Base-by-base conservation (phyloP, 2,113 vertebrate genomes). In the Axis porcinus region DNA sequence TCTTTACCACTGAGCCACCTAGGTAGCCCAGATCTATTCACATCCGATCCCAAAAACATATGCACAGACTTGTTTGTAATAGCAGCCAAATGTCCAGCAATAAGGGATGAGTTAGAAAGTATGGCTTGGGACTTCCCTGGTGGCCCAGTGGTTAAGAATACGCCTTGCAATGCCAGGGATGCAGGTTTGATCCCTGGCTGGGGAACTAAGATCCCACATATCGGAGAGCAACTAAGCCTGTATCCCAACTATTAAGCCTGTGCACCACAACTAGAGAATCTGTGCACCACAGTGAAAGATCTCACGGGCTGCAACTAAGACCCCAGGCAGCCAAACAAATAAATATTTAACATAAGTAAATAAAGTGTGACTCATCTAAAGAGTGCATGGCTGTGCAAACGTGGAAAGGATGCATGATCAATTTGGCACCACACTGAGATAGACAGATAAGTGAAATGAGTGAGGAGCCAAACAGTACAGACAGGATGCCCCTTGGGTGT, bases 401-500 rank as follows among this genome's bases (percentile, higher is more conserved):
- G 4, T 50, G 92, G 45, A 45, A 85, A 85, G 57, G 55, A 92
- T 27, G 33, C 25, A 33, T 14, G 9, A 60, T 23, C 70, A 21
- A 67, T n/a, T 47, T 83, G 55, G 70, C 76, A 58, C 50, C 28
- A 89, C 54, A 14, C 52, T 45, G 82, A 95, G 33, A 86, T 7
- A n/a, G 89, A 78, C 1, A 28, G 40, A 33, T 36, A 33, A 23
- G 10, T 17, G n/a, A 57, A 91, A 89, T 10, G 17, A 94, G 43
- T 3, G 36, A 62, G 55, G 9, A 86, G 36, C 16, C 45, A 27
- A 89, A 54, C 25, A 4, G 43, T 47, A n/a, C 8, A 15, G 10
- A 36, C 6, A 89, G 27, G 25, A n/a, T 14, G 2, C 25, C 45
- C 43, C 0, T 0, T 16, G 82, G n/a, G 14, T 10, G 12, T 86